phyloP scores from a whole-genome alignment of 2,113 vertebrate genomes.

The Centropus unirufus region DNA sequence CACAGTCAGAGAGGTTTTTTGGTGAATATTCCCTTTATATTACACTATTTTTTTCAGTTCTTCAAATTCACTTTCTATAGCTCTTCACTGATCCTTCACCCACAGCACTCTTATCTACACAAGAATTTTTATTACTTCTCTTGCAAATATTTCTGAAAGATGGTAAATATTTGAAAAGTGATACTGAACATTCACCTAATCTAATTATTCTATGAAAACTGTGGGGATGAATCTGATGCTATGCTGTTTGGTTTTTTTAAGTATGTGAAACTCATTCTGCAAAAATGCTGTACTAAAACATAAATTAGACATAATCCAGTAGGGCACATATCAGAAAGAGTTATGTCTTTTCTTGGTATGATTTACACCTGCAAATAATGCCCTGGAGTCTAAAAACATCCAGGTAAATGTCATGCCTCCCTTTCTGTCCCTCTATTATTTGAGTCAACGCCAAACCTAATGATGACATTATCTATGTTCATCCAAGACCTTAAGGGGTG shows the following conservation, averaged over 20 bases:
- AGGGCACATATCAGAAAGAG: not conserved
- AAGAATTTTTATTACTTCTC: not conserved
- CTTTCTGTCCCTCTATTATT: not conserved
- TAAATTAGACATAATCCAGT: not conserved
- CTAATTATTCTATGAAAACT: not conserved
- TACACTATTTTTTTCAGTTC: not conserved
- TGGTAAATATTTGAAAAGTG: not conserved
- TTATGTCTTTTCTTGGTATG: not conserved
- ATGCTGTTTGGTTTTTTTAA: not conserved
- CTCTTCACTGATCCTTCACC: not conserved
- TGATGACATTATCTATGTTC: not conserved
- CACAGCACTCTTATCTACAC: not conserved
- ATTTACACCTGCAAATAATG: not conserved
- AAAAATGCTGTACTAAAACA: not conserved
- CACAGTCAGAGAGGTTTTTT: not conserved
- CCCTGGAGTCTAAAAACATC: not conserved
- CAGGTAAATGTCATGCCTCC: not conserved
- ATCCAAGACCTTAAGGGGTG: not conserved
- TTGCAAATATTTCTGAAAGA: not conserved
- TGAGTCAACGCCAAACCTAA: not conserved
- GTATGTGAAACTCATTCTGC: not conserved
- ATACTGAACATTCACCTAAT: not conserved
- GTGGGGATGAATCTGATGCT: not conserved
- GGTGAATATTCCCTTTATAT: not conserved
- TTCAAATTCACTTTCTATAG: not conserved